Conservation (phyloP, 2,888 invertebrate genomes). For the Melanargia galathea region DNA sequence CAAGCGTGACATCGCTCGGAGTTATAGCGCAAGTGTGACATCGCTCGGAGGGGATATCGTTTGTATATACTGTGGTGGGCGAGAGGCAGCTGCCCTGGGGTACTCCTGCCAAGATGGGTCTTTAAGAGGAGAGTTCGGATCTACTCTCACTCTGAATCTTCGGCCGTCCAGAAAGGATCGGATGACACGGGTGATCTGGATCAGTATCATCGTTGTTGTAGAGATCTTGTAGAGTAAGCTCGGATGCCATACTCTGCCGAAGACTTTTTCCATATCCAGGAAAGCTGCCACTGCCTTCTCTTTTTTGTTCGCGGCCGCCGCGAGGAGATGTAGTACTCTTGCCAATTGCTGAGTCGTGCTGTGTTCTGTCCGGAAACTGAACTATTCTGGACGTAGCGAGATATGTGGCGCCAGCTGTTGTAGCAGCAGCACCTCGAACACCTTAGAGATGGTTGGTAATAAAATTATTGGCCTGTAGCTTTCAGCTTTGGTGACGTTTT, state of each 20-base stretch:
- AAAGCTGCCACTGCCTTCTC: slow-evolving; percentile 40
- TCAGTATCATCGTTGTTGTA: too few relatives aligned
- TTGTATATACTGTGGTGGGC: too few relatives aligned
- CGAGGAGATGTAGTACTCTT: slow-evolving; percentile 41
- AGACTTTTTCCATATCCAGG: slow-evolving; percentile 48
- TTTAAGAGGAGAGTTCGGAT: too few relatives aligned
- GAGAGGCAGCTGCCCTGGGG: too few relatives aligned
- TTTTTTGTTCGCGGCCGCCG: slow-evolving; percentile 34
- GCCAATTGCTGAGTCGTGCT: slow-evolving; percentile 46
- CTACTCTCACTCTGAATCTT: not conserved
- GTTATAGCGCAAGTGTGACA: too few relatives aligned
- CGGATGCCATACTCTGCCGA: slow-evolving; percentile 49
- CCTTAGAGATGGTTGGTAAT: slow-evolving; percentile 38
- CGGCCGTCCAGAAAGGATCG: not conserved
- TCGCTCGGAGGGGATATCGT: too few relatives aligned
- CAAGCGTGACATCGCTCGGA: too few relatives aligned
- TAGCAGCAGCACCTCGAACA: slow-evolving; percentile 42
- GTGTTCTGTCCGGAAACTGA: slow-evolving; percentile 42
- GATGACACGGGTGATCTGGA: not conserved
- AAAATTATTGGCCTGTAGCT: slow-evolving; percentile 44
- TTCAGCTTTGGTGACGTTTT: slow-evolving; percentile 33
- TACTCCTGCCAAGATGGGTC: too few relatives aligned
- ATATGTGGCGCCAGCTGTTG: not conserved
- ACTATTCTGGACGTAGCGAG: slow-evolving; percentile 37
- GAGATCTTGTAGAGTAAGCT: slow-evolving; percentile 27